Conservation (phyloP, 2,113 vertebrate species). For the Parus major region DNA sequence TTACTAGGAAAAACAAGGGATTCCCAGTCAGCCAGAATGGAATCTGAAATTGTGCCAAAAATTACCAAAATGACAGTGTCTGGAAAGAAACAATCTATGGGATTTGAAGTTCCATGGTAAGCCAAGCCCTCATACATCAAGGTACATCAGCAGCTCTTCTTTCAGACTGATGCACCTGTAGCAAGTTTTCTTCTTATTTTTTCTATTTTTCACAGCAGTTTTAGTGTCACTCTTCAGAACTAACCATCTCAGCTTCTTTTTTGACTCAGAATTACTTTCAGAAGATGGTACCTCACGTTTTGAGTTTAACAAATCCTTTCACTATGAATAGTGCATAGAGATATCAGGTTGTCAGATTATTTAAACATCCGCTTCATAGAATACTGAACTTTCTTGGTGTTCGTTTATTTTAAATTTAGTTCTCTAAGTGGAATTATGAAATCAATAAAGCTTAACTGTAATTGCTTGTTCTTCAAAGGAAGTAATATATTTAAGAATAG, state of each 20-base stretch:
- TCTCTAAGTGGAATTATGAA: constrained; percentile 62
- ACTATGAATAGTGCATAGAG: constrained; percentile 63
- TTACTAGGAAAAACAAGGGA: constrained; percentile 86
- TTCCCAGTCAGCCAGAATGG: constrained; percentile 76
- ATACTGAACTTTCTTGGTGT: constrained; percentile 58
- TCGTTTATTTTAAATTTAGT: constrained; percentile 64
- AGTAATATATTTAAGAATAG: constrained; percentile 44
- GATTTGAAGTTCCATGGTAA: constrained; percentile 96
- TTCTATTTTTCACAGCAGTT: constrained; percentile 65
- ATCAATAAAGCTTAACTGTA: constrained; percentile 63
- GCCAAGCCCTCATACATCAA: constrained; percentile 55
- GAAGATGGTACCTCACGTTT: constrained; percentile 63
- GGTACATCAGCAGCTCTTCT: constrained; percentile 37
- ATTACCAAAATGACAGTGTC: constrained; percentile 96
- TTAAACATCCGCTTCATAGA: constrained; percentile 68
- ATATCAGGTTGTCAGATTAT: constrained; percentile 31
- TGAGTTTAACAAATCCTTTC: constrained; percentile 71
- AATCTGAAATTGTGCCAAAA: constrained; percentile 92
- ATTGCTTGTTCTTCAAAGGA: constrained; percentile 58
- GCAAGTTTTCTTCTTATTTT: constrained; percentile 40
- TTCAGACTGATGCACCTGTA: constrained; percentile 64
- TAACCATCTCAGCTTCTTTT: constrained; percentile 63
- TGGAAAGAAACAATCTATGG: constrained; percentile 96
- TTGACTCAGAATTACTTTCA: constrained; percentile 72
- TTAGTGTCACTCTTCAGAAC: constrained; percentile 52